Base-by-base conservation (phyloP, 2,113 vertebrate species). In the Myocastor coypus region DNA sequence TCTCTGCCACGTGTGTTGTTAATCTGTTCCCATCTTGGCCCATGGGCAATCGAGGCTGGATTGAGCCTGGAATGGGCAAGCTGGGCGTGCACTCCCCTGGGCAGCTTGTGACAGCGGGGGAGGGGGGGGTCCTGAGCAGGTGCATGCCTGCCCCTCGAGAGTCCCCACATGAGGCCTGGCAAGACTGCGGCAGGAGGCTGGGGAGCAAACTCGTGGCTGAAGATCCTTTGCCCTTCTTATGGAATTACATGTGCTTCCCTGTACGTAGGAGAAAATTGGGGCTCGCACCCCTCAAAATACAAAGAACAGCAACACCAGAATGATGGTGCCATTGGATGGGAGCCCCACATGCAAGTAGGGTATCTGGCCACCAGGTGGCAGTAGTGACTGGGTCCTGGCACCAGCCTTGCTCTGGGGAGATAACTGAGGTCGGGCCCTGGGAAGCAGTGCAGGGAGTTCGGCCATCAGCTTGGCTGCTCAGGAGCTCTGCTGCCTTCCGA, bases 331-430 rank as follows among this genome's bases (percentile, higher is more conserved):
- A 2, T 30, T 77, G 42, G 24, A 16, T 46, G 30, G 14, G 26
- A 77, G 42, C 46, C 16, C 55, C 86, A n/a, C 32, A 42, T 89
- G 93, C 75, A 87, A 28, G 9, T 42, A 7, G 82, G 83, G 86
- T 95, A 93, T 34, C 83, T 0, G 11, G 30, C 93, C 97, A 95
- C 89, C 91, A 97, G 97, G 71, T 91, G 97, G 97, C 91, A 93
- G 95, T 84, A 75, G 80, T 16, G 75, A 81, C 85, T 3, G 57
- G 61, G 50, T 30, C 52, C 55, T 34, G 1, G 7, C 59, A 52
- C 37, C 40, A 30, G 22, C 42, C 59, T 1, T 13, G 13, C 16
- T 57, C 42, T 28, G 2, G 10, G 5, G 40, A 34, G 83, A n/a
- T 89, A 69, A 77, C 32, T 7, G 26, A 86, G 64, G 57, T 37